Percentiles rank a stretch among this genome's conserved stretches.
phyloP scores from a whole-genome alignment of 2,888 invertebrate species.

The Amblyjoppa fuscipennis region DNA sequence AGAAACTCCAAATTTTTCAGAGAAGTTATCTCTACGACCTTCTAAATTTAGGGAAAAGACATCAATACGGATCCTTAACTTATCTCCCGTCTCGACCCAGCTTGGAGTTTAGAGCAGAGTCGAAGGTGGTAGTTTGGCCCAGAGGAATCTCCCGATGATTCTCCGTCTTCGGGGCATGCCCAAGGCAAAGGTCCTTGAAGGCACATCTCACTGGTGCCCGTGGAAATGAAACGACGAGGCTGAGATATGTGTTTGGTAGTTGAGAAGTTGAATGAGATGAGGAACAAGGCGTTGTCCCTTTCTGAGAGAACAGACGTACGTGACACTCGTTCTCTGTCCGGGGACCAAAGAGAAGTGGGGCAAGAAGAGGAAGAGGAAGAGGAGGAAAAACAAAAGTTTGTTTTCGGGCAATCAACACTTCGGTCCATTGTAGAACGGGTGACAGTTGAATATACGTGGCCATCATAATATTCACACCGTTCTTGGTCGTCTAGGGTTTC shows the following conservation, averaged over 20 bases:
- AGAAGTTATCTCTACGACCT: too few relatives aligned
- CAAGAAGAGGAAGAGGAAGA: slow-evolving; percentile 48
- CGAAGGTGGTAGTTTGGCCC: background rate
- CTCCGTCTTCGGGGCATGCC: background rate
- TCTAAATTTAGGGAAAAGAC: too few relatives aligned
- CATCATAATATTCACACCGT: slow-evolving; percentile 85
- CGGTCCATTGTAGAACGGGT: slow-evolving; percentile 77
- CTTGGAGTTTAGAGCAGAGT: background rate
- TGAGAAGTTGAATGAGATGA: slow-evolving; percentile 36
- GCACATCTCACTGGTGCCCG: slow-evolving; percentile 2
- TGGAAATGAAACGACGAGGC: slow-evolving; percentile 7
- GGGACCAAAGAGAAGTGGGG: slow-evolving; percentile 71
- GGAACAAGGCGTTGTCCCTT: slow-evolving; percentile 47
- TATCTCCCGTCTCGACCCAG: background rate
- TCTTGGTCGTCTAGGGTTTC: slow-evolving; percentile 80
- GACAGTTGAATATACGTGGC: slow-evolving; percentile 82
- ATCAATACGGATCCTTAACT: background rate
- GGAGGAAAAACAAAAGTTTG: slow-evolving; percentile 77
- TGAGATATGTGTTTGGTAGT: slow-evolving; percentile 20
- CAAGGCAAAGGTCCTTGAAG: slow-evolving; percentile 37
- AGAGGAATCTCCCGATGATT: background rate
- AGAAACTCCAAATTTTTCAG: too few relatives aligned
- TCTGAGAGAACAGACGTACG: slow-evolving; percentile 58
- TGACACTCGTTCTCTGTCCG: slow-evolving; percentile 58
- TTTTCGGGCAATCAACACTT: slow-evolving; percentile 84